phyloP scores from a whole-genome alignment of 2,797 vertebrate species.

The Ciconia nigra region DNA sequence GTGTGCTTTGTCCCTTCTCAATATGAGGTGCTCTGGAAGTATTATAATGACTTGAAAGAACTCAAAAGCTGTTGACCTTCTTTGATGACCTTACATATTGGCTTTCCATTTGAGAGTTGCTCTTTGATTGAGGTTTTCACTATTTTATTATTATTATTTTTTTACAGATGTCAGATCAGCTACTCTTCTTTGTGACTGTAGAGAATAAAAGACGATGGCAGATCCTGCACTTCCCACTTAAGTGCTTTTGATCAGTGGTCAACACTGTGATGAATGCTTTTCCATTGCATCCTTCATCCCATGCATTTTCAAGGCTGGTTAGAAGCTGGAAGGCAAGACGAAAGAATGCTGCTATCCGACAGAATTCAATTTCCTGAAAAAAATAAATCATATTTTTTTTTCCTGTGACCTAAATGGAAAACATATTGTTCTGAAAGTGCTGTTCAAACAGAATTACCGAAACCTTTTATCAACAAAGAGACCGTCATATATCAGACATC shows the following conservation, averaged over 20 bases:
- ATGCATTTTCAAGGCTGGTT: conserved; percentile 32
- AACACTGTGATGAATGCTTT: conserved; percentile 8
- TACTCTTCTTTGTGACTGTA: not conserved
- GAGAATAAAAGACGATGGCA: not conserved
- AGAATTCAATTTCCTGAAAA: conserved; percentile 38
- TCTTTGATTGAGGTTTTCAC: not conserved
- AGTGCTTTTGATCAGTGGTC: conserved; percentile 42
- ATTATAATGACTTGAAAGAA: not conserved
- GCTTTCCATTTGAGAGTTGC: not conserved
- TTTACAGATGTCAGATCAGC: not conserved
- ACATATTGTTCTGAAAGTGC: conserved; percentile 57
- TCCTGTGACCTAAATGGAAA: conserved; percentile 45
- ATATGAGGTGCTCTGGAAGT: not conserved
- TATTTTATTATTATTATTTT: not conserved
- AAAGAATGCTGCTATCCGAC: not conserved
- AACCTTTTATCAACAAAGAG: conserved; percentile 57
- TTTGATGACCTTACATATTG: not conserved
- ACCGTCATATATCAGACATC: conserved; percentile 31
- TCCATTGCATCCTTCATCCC: conserved; percentile 19
- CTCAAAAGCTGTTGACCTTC: not conserved
- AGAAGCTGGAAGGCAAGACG: conserved; percentile 26
- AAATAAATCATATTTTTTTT: not conserved
- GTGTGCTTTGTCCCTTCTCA: not conserved
- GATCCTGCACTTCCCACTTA: conserved; percentile 10
- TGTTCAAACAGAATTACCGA: conserved; percentile 60